Percentiles rank a stretch among this genome's conserved stretches.
phyloP scores from a whole-genome alignment of 2,113 vertebrate genomes.

The Nanorana parkeri region DNA sequence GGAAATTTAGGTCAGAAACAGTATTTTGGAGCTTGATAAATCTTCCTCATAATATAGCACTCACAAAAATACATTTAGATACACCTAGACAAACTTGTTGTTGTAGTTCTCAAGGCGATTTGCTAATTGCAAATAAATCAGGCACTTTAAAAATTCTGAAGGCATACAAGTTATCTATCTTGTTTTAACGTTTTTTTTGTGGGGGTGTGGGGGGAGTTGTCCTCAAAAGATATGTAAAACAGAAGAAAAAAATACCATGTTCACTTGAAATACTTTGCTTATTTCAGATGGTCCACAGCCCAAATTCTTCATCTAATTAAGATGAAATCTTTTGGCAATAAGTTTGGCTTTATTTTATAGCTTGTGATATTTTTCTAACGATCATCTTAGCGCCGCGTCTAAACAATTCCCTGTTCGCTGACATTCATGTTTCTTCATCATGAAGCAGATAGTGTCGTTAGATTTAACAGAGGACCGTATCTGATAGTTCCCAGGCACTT shows the following conservation, averaged over 20 bases:
- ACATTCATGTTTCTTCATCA: constrained; percentile 75
- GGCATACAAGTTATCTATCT: background rate
- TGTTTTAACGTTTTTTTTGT: background rate
- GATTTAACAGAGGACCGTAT: constrained; percentile 64
- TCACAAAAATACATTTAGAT: too few species aligned
- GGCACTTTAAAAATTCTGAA: background rate
- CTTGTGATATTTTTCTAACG: constrained; percentile 68
- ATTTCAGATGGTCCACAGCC: background rate
- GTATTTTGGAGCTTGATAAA: too few species aligned
- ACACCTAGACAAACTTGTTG: background rate
- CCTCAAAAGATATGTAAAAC: background rate
- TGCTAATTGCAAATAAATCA: constrained; percentile 15
- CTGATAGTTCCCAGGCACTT: constrained; percentile 62
- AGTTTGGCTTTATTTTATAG: constrained; percentile 68
- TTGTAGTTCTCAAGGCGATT: background rate
- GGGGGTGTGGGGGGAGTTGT: too few species aligned
- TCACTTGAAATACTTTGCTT: constrained; percentile 5
- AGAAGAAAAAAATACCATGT: background rate
- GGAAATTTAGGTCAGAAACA: too few species aligned
- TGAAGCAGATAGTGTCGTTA: constrained; percentile 68
- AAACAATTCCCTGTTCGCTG: constrained; percentile 73
- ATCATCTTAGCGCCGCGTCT: constrained; percentile 66
- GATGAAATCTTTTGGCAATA: constrained; percentile 61
- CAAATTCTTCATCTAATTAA: constrained; percentile 52
- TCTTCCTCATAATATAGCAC: too few species aligned